Conservation (phyloP, 2,888 invertebrate species). For the Dimorphilus gyrociliatus region DNA sequence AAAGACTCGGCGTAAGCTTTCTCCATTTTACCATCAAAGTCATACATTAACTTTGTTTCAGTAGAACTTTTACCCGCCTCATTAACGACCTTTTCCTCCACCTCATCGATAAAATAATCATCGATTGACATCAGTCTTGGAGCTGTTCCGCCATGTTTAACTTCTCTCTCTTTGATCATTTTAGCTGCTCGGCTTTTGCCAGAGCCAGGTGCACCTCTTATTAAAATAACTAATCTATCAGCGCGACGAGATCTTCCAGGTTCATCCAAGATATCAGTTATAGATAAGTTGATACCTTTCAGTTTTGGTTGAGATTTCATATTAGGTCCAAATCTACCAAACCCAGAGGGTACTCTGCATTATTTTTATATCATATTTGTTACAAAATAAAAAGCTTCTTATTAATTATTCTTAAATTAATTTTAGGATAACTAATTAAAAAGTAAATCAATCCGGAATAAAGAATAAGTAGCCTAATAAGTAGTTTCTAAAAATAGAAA, state of each 20-base stretch:
- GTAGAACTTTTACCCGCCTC: slow-evolving; percentile 39
- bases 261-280: too few relatives aligned
- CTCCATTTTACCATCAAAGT: slow-evolving; percentile 71
- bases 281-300: too few relatives aligned
- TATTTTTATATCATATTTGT: too few relatives aligned
- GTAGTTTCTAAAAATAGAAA: too few relatives aligned
- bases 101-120: slow-evolving; percentile 77
- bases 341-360: too few relatives aligned
- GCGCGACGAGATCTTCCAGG: slow-evolving; percentile 65
- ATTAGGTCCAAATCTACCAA: too few relatives aligned
- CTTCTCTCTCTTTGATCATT: slow-evolving; percentile 41
- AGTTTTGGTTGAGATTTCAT: too few relatives aligned
- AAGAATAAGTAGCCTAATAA: too few relatives aligned
- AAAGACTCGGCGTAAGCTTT: slow-evolving; percentile 62
- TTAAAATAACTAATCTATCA: slow-evolving; percentile 60
- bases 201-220: slow-evolving; percentile 82
- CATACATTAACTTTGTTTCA: slow-evolving; percentile 50
- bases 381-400: too few relatives aligned
- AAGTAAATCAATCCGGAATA: too few relatives aligned
- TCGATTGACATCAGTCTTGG: slow-evolving; percentile 80
- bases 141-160: slow-evolving; percentile 69
- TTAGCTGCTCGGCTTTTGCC: slow-evolving; percentile 61
- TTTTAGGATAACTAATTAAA: too few relatives aligned
- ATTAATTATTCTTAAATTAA: too few relatives aligned
- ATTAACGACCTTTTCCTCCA: slow-evolving; percentile 44